Base-by-base conservation (phyloP, 2,888 invertebrate genomes). In the Tillus elongatus region DNA sequence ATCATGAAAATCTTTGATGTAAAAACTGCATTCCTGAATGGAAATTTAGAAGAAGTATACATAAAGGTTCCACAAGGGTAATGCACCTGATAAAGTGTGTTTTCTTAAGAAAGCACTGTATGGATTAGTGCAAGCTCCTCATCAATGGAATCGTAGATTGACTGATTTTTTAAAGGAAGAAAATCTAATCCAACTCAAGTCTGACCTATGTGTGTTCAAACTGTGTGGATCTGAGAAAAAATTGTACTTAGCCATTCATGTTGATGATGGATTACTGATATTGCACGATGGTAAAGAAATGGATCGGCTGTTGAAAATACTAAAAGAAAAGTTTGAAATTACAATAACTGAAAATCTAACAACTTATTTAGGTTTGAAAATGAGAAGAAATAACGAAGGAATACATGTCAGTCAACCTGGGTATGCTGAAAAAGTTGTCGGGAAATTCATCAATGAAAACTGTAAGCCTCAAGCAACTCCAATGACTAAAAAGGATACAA, bases 61-160 rank as follows among this genome's bases (percentile, higher is more conserved):
- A 34, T 34, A 27, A n/a, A 6, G 2, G 26, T 26, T 8, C 34
- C 34, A 9, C 26, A 34, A 27, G 34, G 34, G 13, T 34, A n/a
- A 34, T 27, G n/a, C 24, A n/a, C 15, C 36, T 15, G 29, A 16
- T 4, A 30, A 31, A 3, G 36, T 37, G 4, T 40, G 42, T 14
- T 37, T 34, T 13, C 27, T 56, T 15, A 43, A 42, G 19, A 52
- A 47, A 42, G 50, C 51, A 40, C 36, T 54, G 10, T 53, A 55
- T 42, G 51, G 56, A 3, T 35, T 56, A 14, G 52, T 53, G 35
- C 54, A 56, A 44, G 45, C 55, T 3, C 49, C 53, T 13, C 49
- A 52, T 36, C 39, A 43, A 15, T 55, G 51, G 52, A 55, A 53
- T 33, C 35, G 46, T 15, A 49, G 39, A 36, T 44, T 55, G 10